These are phyloP conservation scores for Diuraphis noxia DNA, from an alignment of 1,140 invertebrate genomes.

Conservation along the genomic window DNA sequence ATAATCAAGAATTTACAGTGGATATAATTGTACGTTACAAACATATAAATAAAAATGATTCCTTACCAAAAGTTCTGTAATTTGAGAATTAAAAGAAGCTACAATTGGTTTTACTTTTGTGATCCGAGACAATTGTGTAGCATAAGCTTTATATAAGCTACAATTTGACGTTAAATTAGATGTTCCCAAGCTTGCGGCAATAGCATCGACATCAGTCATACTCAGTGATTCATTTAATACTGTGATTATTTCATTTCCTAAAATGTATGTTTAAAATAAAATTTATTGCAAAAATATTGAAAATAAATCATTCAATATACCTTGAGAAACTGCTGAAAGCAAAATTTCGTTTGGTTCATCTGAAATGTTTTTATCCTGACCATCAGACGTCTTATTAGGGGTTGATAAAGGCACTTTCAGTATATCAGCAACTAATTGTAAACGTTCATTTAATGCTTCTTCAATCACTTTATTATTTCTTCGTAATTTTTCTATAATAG, in stretches of 20 bases:
- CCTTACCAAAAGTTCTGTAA: constrained; percentile 49
- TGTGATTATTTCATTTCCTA: constrained; percentile 60
- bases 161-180: neutral
- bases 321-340: constrained; percentile 73
- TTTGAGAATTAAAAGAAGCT: constrained; percentile 36
- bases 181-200: constrained; percentile 16
- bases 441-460: constrained; percentile 74
- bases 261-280: neutral
- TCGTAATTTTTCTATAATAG: constrained; percentile 69
- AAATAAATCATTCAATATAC: constrained; percentile 61
- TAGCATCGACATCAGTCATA: constrained; percentile 26
- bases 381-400: constrained; percentile 64
- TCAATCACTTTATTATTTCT: constrained; percentile 73
- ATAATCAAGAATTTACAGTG: neutral
- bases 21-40: neutral
- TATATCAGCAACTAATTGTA: constrained; percentile 74
- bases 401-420: constrained; percentile 74
- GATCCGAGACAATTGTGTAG: constrained; percentile 8
- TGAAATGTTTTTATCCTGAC: constrained; percentile 57
- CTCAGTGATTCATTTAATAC: constrained; percentile 54
- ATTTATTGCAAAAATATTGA: neutral
- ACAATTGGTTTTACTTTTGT: constrained; percentile 42
- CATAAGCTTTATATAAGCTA: constrained; percentile 36
- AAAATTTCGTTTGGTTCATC: constrained; percentile 68
- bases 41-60: neutral